Conservation (phyloP, 2,888 invertebrate species). For the Drosophila kanekoi region DNA sequence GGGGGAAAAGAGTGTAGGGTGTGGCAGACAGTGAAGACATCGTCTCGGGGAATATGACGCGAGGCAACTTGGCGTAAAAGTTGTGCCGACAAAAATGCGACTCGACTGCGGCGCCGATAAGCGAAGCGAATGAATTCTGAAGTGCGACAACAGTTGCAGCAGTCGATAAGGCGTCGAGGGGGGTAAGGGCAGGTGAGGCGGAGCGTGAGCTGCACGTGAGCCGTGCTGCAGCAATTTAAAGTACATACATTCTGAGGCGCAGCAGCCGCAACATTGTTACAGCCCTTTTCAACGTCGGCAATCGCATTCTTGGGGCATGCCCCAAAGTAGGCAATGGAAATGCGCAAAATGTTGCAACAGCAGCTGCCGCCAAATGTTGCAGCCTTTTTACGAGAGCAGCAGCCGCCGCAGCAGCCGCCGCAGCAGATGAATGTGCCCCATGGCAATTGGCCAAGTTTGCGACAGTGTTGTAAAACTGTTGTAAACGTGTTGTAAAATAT, state of each 20-base stretch:
- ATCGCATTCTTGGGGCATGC: conserved; percentile 45
- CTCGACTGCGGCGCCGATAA: conserved; percentile 65
- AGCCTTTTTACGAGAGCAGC: conserved; percentile 39
- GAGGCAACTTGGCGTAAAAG: conserved; percentile 57
- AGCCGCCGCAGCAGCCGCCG: background rate
- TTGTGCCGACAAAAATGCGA: conserved; percentile 58
- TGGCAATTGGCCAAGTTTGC: conserved; percentile 40
- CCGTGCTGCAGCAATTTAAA: conserved; percentile 52
- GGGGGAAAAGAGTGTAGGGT: background rate
- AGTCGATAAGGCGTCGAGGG: conserved; percentile 35
- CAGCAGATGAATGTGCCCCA: conserved; percentile 26
- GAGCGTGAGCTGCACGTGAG: conserved; percentile 2
- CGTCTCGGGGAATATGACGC: conserved; percentile 48
- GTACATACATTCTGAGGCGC: conserved; percentile 5
- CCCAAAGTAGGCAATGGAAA: conserved; percentile 55
- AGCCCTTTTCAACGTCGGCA: conserved; percentile 14
- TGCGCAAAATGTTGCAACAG: conserved; percentile 56
- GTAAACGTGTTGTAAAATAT: conserved; percentile 20
- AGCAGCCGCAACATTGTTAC: conserved; percentile 52
- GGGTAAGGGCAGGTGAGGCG: background rate
- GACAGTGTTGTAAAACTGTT: conserved; percentile 26
- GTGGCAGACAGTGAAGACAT: conserved; percentile 10
- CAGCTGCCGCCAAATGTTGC: conserved; percentile 49
- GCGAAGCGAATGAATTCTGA: conserved; percentile 62
- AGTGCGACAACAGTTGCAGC: conserved; percentile 46